Evolutionary conservation across 2,888 invertebrate species (phyloP).

Genomic region (Amaurobius ferox): DNA sequence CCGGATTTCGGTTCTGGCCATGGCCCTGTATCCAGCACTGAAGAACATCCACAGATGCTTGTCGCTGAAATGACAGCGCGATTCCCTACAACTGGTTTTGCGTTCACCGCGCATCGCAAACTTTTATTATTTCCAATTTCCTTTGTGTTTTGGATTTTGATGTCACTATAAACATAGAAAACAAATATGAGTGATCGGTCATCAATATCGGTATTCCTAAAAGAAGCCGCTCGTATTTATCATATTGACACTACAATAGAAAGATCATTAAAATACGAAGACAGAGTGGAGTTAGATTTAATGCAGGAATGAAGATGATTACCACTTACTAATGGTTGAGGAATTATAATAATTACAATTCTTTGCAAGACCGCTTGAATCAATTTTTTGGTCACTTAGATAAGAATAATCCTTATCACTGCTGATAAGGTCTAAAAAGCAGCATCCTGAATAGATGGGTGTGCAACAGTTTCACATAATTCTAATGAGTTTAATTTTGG

Average conservation of each 20-base stretch:
- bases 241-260: slow-evolving; percentile 1
- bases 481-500: slow-evolving; percentile 9
- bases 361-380: background rate
- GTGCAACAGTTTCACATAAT: background rate
- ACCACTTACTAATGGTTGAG: background rate
- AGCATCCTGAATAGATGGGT: background rate
- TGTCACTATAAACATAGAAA: background rate
- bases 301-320: background rate
- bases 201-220: background rate
- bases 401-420: slow-evolving; percentile 1
- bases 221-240: background rate
- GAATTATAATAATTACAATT: slow-evolving; percentile 7
- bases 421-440: background rate
- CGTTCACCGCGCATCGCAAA: too few species aligned
- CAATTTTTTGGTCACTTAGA: background rate
- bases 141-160: background rate
- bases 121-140: too few species aligned
- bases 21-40: too few species aligned
- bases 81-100: too few species aligned
- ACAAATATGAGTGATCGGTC: background rate
- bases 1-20: too few species aligned
- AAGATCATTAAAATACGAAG: background rate
- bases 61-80: too few species aligned
- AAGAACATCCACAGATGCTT: too few species aligned
- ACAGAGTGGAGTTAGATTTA: background rate